Base-by-base conservation (phyloP, 2,888 invertebrate species). In the Campoplex nolae region DNA sequence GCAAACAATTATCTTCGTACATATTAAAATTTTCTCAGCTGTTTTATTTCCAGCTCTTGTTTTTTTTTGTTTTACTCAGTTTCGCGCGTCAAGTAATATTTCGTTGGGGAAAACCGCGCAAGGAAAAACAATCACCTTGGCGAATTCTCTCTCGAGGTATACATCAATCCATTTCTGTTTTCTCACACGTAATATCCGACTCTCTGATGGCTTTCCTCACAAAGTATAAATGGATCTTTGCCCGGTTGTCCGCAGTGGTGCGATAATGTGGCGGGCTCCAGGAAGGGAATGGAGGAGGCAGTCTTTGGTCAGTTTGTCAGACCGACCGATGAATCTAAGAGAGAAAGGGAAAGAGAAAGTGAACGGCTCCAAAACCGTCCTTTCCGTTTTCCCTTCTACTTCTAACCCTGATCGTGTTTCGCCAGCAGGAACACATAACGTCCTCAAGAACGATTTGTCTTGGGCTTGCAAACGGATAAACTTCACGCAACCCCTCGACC, bases 261-360 rank as follows among this genome's bases (percentile, higher is more conserved):
- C 92, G 93, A 93, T 93, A 93, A 93, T 93, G 93, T 91, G 93
- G 92, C 92, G 90, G 90, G 90, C 89, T 83, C 80, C 51, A 62
- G 48, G 54, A 56, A 73, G 82, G 73, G 90, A 90, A 92, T 91
- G 91, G 91, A 91, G 91, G 90, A 90, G 91, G 91, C 91, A 91
- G 92, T 90, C 91, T 91, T 88, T 88, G 92, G 91, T 92, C 93
- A 93, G 93, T 93, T 93, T 93, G 93, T 93, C 93, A 93, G 92
- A 88, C 90, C 68, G 86, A 88, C 89, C 90, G 91, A 92, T 91
- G 91, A 92, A 90, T 91, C 90, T 91, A 91, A 90, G 90, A 89
- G 78, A 70, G 51, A 58, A 58, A 48, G 56, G 68, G 54, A 54
- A 42, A 62, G 32, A 77, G 78, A 73, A 38, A 65, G 48, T 51